Percentiles rank a stretch among this genome's conserved stretches.
phyloP scores from a whole-genome alignment of 2,888 invertebrate species.

The Drosophila prostipennis region DNA sequence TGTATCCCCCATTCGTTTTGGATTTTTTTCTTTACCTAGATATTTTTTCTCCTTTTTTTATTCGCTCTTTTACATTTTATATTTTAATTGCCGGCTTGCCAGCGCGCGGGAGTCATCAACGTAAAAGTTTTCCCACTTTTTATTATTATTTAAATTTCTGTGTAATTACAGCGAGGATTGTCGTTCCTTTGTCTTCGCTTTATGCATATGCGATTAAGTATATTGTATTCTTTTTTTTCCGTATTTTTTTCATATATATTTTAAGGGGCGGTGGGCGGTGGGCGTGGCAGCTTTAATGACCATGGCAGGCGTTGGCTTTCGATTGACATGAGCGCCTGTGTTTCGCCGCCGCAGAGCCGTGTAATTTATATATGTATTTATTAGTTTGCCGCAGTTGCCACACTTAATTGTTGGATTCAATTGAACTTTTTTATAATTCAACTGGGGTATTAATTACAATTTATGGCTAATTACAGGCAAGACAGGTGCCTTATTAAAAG shows the following conservation, averaged over 20 bases:
- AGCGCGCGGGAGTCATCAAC: slow-evolving; percentile 37
- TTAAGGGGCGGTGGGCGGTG: not conserved
- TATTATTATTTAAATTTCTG: slow-evolving; percentile 53
- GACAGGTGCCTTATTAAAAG: slow-evolving; percentile 43
- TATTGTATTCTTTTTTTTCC: slow-evolving; percentile 42
- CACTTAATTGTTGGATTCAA: slow-evolving; percentile 45
- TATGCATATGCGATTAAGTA: slow-evolving; percentile 52
- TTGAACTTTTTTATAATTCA: slow-evolving; percentile 38
- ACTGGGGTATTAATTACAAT: slow-evolving; percentile 32
- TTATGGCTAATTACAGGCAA: slow-evolving; percentile 45
- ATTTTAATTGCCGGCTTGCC: slow-evolving; percentile 63
- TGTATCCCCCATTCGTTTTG: slow-evolving; percentile 37
- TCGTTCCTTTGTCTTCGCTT: slow-evolving; percentile 58
- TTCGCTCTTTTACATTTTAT: slow-evolving; percentile 40
- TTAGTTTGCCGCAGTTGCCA: slow-evolving; percentile 35
- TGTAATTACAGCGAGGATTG: slow-evolving; percentile 50
- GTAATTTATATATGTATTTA: slow-evolving; percentile 35
- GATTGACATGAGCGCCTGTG: slow-evolving; percentile 70
- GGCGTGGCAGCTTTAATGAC: slow-evolving; percentile 53
- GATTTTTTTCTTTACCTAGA: slow-evolving; percentile 28
- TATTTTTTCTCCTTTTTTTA: slow-evolving; percentile 22
- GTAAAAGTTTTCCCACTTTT: slow-evolving; percentile 52
- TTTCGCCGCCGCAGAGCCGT: slow-evolving; percentile 2
- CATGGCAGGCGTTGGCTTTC: slow-evolving; percentile 62
- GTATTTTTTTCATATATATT: slow-evolving; percentile 17